A percentile compares a stretch with the other conserved stretches of the same genome.
Conservation (phyloP, 35 echinoderm and acorn worm species). For the Heliocidaris tuberculata region DNA sequence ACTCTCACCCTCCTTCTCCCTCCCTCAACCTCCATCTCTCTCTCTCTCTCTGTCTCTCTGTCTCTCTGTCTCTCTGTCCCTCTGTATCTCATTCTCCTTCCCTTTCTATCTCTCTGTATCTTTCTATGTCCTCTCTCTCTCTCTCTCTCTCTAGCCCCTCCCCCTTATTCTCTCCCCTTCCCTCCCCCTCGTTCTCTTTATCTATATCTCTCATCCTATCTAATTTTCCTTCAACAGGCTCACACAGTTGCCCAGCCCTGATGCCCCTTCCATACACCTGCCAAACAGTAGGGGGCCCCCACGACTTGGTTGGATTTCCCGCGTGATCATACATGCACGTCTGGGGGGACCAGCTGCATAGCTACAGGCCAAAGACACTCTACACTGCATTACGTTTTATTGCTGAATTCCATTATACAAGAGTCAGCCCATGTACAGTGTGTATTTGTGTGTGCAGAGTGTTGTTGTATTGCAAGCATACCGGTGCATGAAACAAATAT, state of each 20-base stretch:
- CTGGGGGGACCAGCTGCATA: background rate
- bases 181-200: background rate
- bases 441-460: conserved; percentile 4
- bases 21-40: background rate
- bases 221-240: background rate
- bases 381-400: conserved; percentile 12
- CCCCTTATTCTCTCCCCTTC: background rate
- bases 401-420: background rate
- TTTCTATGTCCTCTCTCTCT: background rate
- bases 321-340: conserved; percentile 15
- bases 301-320: background rate
- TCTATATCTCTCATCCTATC: background rate
- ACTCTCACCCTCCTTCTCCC: background rate
- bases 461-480: conserved; percentile 4
- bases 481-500: background rate
- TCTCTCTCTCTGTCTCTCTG: background rate
- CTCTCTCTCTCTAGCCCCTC: background rate
- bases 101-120: background rate
- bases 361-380: conserved; percentile 14
- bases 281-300: background rate
- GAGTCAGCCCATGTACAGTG: background rate
- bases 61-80: background rate
- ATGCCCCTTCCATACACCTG: conserved; percentile 7
- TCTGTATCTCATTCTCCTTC: background rate
- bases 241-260: background rate